Conservation (phyloP, 2,888 invertebrate species). For the Marronus borbonicus region DNA sequence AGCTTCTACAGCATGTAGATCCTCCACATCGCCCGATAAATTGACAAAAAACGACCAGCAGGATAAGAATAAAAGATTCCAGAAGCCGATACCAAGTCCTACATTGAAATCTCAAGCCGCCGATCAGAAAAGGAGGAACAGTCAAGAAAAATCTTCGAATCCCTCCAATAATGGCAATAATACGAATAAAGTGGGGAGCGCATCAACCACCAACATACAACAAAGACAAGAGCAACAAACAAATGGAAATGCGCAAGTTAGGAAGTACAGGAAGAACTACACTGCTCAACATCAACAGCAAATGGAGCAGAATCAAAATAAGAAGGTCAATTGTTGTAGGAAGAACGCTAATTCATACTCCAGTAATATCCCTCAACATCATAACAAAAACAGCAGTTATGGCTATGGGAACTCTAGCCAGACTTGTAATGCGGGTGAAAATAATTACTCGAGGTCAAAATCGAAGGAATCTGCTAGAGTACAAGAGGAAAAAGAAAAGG, state of each 20-base stretch:
- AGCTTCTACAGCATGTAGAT: slow-evolving; percentile 8
- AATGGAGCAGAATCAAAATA: neutral
- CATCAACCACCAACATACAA: slow-evolving; percentile 2
- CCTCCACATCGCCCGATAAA: slow-evolving; percentile 1
- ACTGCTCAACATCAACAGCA: slow-evolving; percentile 20
- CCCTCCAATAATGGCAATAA: neutral
- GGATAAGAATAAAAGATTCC: slow-evolving; percentile 15
- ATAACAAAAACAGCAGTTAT: slow-evolving; percentile 10
- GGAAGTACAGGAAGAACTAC: slow-evolving; percentile 4
- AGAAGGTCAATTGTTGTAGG: neutral
- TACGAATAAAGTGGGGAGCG: neutral
- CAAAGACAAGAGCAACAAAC: slow-evolving; percentile 16
- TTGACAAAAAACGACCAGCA: slow-evolving; percentile 11
- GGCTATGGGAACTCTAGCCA: slow-evolving; percentile 11
- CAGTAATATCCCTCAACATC: neutral
- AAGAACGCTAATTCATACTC: neutral
- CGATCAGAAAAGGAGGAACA: slow-evolving; percentile 22
- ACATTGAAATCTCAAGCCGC: slow-evolving; percentile 35
- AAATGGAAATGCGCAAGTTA: neutral
- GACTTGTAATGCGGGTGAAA: neutral
- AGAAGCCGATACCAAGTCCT: slow-evolving; percentile 10
- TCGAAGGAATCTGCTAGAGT: neutral
- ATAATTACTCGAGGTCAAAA: neutral
- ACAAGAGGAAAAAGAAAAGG: neutral
- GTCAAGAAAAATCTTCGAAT: slow-evolving; percentile 16